These are phyloP conservation scores for Anableps anableps DNA, from an alignment of 2,797 vertebrate genomes.

Conservation along the genomic window DNA sequence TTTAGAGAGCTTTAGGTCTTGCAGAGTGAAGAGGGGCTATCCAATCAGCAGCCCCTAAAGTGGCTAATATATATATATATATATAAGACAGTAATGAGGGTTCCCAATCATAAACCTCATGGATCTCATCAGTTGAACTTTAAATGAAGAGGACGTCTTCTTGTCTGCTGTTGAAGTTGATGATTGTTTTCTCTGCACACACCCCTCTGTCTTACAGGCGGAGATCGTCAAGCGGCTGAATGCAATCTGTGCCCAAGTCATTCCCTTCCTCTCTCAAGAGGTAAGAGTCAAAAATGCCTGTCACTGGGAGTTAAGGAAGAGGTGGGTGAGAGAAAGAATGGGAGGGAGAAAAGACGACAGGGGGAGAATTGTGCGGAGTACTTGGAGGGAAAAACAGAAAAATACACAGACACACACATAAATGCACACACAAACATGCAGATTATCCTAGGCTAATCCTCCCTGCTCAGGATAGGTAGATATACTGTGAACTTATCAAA, in stretches of 20 bases:
- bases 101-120: conserved; percentile 11
- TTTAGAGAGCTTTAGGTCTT: too few species aligned
- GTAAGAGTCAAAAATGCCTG: conserved; percentile 80
- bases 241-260: conserved; percentile 99
- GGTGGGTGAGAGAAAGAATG: conserved; percentile 50
- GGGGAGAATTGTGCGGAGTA: conserved; percentile 53
- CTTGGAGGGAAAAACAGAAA: conserved; percentile 53
- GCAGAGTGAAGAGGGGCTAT: background rate
- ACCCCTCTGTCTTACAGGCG: conserved; percentile 86
- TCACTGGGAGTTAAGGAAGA: conserved; percentile 62
- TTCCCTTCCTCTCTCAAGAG: conserved; percentile 99
- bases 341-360: conserved; percentile 13
- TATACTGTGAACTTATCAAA: conserved; percentile 79
- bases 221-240: conserved; percentile 99
- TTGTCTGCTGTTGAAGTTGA: conserved; percentile 23
- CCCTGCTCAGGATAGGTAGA: conserved; percentile 73
- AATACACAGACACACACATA: conserved; percentile 33
- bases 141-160: conserved; percentile 26
- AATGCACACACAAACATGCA: conserved; percentile 46
- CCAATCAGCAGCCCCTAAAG: background rate
- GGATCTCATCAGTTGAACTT: conserved; percentile 16
- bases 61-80: background rate
- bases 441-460: conserved; percentile 78
- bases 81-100: background rate
- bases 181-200: conserved; percentile 44